These are phyloP conservation scores for Elysia crispata DNA, from an alignment of 2,888 invertebrate species.

Conservation along the genomic window DNA sequence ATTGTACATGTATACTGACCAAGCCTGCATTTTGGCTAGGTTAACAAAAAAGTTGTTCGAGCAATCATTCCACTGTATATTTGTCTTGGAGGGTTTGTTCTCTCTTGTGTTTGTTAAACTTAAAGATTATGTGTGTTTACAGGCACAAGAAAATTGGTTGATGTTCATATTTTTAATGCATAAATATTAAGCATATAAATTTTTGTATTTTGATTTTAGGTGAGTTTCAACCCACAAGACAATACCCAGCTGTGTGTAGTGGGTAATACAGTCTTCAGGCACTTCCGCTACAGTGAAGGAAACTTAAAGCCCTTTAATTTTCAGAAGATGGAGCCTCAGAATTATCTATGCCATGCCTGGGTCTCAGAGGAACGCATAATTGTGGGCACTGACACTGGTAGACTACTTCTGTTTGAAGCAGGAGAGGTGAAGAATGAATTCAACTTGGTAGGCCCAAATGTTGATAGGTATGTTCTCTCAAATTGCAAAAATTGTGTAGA, in stretches of 20 bases:
- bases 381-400: conserved; percentile 87
- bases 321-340: conserved; percentile 87
- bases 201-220: conserved; percentile 78
- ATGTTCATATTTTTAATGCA: no score
- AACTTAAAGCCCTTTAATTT: conserved; percentile 90
- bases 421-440: conserved; percentile 84
- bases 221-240: conserved; percentile 88
- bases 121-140: no score
- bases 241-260: conserved; percentile 85
- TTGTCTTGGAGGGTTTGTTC: no score
- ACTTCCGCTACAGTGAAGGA: conserved; percentile 87
- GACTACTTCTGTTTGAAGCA: conserved; percentile 88
- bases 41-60: no score
- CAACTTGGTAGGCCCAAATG: conserved; percentile 57
- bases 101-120: no score
- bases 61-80: no score
- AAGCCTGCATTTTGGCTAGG: background rate
- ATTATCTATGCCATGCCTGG: conserved; percentile 88
- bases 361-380: conserved; percentile 89
- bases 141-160: no score
- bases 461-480: background rate
- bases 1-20: background rate
- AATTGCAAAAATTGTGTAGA: background rate
- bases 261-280: conserved; percentile 84
- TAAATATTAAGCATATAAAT: no score